Base-by-base conservation (phyloP, 1,140 invertebrate genomes). In the Chymomyza costata region DNA sequence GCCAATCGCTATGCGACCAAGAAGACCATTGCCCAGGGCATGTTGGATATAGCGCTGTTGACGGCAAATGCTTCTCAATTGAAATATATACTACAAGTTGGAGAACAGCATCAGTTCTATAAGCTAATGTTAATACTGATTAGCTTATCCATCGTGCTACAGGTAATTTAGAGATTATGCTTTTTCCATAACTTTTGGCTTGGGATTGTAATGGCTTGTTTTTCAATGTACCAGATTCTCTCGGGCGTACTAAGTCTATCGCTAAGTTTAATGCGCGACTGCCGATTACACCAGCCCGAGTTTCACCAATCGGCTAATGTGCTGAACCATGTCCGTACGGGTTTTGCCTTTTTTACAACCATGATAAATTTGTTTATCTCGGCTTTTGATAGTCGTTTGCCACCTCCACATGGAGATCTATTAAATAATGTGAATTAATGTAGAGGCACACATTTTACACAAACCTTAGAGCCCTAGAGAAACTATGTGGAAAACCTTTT, bases 21-120 rank as follows among this genome's bases (percentile, higher is more conserved):
- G 84, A 95, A 95, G 86, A 95, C 94, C 0, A 93, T 95, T 31
- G 93, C 93, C 0, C 94, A 95, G 85, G 92, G 93, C 8, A 91
- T 93, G 89, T 86, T 93, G 59, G 92, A 93, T 71, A 93, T 95
- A 48, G 93, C 93, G 0, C 84, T 94, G 32, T 86, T 94, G 19
- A 93, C 93, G 0, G 92, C 92, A 1, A 94, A 96, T 83, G 94
- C 94, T n/a, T 94, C 93, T 0, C 94, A 96, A 73, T 86, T 97
- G 6, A 95, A 95, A 85, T 95, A 95, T 67, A 91, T 96, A 10
- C 88, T 96, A 0, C 92, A 93, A 89, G 91, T 94, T 2, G 93
- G 93, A 15, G 89, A 91, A 11, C 90, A 91, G 66, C 93, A 95
- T 82, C 91, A 94, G 80, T 95, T 95, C 85, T 95, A 95, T 74